Base-by-base conservation (phyloP, 1,140 invertebrate species). In the Musca domestica region DNA sequence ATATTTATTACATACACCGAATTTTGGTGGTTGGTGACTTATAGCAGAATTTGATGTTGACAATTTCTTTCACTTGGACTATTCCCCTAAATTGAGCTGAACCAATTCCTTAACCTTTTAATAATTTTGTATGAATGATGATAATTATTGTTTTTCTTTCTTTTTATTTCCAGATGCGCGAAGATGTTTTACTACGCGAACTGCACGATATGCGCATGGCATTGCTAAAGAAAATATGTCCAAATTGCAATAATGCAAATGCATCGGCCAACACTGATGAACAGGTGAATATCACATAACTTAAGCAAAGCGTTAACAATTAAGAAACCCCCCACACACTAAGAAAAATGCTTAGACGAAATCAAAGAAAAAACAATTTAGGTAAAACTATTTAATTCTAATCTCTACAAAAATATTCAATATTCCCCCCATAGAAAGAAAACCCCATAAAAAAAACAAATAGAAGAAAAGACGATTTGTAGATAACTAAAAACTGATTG, bases 191-290 rank as follows among this genome's bases (percentile, higher is more conserved):
- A 22, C 81, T 88, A 73, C 86, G 88, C 71, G 90, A 93, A 78
- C 82, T 93, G 46, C 86, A 90, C 70, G 85, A 87, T n/a, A 90
- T 89, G 30, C 84, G 89, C 70, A 74, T 89, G 75, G 88, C 89
- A 49, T 76, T 92, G 34, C 84, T 90, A 69, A 90, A 91, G 72
- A 89, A 92, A 81, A 86, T 89, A 47, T 89, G 88, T 77, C 87
- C 78, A 25, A 77, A 90, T 76, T 81, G 79, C 41, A 81, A 78
- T 19, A 79, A 73, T 67, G 71, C 74, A 22, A 71, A 74, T 22
- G 75, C 75, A 23, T 71, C 72, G 20, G 15, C 52, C 5, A 52
- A 30, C 2, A 80, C 78, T 72, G 72, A 80, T 66, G 78, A 80
- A 67, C 78, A 80, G 74, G 78, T 80, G 75, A 78, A 70, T 75